These are phyloP conservation scores for Chelon auratus DNA, from an alignment of 2,797 vertebrate genomes.

Conservation along the genomic window DNA sequence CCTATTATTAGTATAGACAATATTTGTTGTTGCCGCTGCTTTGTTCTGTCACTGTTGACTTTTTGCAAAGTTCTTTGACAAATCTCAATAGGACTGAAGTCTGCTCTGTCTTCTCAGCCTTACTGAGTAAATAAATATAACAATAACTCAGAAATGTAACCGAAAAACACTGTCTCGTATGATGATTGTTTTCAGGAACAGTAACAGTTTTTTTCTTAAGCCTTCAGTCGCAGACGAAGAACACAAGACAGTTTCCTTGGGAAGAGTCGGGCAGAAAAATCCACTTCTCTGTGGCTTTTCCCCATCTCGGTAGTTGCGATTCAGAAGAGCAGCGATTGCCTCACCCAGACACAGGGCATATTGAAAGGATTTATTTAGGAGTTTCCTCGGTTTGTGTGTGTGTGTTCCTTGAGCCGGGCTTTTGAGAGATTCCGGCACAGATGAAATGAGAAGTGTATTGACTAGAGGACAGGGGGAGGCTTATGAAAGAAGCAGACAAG, in stretches of 20 bases:
- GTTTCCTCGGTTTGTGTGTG: conserved; percentile 35
- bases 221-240: conserved; percentile 20
- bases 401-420: conserved; percentile 57
- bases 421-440: conserved; percentile 54
- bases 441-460: conserved; percentile 60
- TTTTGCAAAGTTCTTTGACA: too few relatives aligned
- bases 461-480: conserved; percentile 42
- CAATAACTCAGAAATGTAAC: too few relatives aligned
- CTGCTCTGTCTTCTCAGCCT: not conserved
- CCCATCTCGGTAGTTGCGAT: conserved; percentile 45
- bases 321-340: conserved; percentile 34
- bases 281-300: conserved; percentile 48
- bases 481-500: conserved; percentile 37
- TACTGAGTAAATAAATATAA: too few relatives aligned
- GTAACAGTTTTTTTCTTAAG: not conserved
- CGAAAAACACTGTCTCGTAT: too few relatives aligned
- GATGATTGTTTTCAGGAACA: not conserved
- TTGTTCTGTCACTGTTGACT: not conserved
- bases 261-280: conserved; percentile 53
- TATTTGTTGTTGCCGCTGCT: not conserved
- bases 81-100: not conserved
- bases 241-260: conserved; percentile 48
- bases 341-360: conserved; percentile 55
- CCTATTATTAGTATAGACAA: not conserved
- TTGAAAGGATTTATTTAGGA: conserved; percentile 62